Base-by-base conservation (phyloP, 2,113 vertebrate species). In the Tricholaema leucomelas region DNA sequence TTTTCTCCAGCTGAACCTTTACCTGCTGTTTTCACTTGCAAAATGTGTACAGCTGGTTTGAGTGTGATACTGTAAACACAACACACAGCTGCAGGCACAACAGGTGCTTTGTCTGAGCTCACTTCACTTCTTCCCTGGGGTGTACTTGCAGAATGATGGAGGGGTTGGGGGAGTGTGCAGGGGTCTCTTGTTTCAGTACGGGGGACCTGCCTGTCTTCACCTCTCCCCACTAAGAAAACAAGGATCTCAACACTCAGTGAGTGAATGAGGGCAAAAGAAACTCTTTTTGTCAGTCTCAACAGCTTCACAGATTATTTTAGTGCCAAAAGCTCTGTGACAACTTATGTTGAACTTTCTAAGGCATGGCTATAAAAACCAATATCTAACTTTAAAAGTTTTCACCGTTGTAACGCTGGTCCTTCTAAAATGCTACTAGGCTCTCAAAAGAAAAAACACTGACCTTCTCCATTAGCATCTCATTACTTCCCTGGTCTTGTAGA, bases 191-290 rank as follows among this genome's bases (percentile, higher is more conserved):
- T 33, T 55, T 70, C 21, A 2, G 44, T 55, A 16, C 0, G 0
- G n/a, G n/a, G 61, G 24, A 65, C 56, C 17, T 74, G 33, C 23
- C 30, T 81, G 17, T 69, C 44, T 52, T 86, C 17, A 23, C 12
- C 25, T 48, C 44, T 76, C 38, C 12, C 8, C 4, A 6, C 30
- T 35, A 21, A 73, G 58, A 44, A 23, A 0, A 0, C 40, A 75
- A 79, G n/a, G 23, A 78, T 70, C 70, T 56, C 19, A 58, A 61
- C 7, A 5, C 9, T 44, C 8, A 4, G 19, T 40, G 77, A 35
- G 31, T 21, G 69, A 76, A 52, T 18, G 11, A 23, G 23, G 42
- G 31, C 28, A 66, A 48, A 71, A 70, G 64, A 55, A 76, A 38
- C 35, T 74, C 30, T 74, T 8, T 8, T 40, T 71, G 27, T 50